These are phyloP conservation scores for Poecilia velifera DNA, from an alignment of 2,797 vertebrate genomes.

Conservation along the genomic window DNA sequence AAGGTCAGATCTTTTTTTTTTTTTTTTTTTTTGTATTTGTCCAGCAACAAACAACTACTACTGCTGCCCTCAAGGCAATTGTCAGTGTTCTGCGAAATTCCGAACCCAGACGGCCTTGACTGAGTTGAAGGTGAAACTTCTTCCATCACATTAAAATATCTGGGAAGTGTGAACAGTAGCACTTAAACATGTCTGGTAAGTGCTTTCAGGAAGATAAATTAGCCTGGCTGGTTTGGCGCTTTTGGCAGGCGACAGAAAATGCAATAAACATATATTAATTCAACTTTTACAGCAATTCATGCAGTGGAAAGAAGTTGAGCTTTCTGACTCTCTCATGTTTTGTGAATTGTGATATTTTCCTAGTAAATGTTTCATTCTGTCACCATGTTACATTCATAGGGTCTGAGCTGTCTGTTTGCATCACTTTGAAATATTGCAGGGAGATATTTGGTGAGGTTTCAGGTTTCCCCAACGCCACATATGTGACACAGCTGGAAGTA, in stretches of 20 bases:
- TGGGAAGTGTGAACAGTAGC: conserved; percentile 28
- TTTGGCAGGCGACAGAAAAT: conserved; percentile 11
- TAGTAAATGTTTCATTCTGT: background rate
- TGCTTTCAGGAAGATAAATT: conserved; percentile 19
- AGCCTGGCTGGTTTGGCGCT: conserved; percentile 7
- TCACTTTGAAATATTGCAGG: conserved; percentile 8
- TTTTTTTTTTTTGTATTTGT: conserved; percentile 23
- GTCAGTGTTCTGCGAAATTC: conserved; percentile 44
- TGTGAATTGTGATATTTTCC: conserved; percentile 6
- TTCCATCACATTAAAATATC: conserved; percentile 50
- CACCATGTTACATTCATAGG: background rate
- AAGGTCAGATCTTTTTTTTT: conserved; percentile 49
- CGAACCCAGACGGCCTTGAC: conserved; percentile 44
- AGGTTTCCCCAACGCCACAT: background rate
- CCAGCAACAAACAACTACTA: conserved; percentile 42
- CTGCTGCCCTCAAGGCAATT: conserved; percentile 57
- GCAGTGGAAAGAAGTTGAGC: background rate
- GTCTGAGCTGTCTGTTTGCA: conserved; percentile 1
- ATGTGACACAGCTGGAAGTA: conserved; percentile 23
- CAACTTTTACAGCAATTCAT: conserved; percentile 14
- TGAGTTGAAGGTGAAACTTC: conserved; percentile 51
- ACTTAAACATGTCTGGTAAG: conserved; percentile 35
- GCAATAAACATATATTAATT: conserved; percentile 17
- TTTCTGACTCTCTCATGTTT: conserved; percentile 7
- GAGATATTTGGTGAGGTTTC: background rate